Evolutionary conservation across 2,797 vertebrate genomes (phyloP).

Genomic region (Decapterus maruadsi): DNA sequence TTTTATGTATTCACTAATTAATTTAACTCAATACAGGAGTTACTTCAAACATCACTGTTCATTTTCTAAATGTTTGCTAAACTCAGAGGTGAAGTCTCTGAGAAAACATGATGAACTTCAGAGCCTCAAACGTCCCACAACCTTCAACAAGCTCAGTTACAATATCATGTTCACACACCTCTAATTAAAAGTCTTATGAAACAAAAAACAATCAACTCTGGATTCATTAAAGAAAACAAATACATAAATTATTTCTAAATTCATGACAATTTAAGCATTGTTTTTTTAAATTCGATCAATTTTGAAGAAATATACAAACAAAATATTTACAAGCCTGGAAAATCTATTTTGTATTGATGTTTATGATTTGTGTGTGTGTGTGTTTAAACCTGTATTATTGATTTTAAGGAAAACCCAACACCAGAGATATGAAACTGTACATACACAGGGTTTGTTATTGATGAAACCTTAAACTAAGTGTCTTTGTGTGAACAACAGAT

Average conservation of each 20-base stretch:
- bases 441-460: neutral
- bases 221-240: neutral
- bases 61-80: neutral
- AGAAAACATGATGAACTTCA: too few relatives aligned
- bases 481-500: too few relatives aligned
- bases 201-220: neutral
- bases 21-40: neutral
- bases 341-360: neutral
- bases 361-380: neutral
- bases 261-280: neutral
- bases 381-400: neutral
- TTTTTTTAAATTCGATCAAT: neutral
- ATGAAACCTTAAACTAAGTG: neutral
- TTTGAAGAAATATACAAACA: neutral
- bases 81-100: neutral
- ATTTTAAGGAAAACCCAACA: constrained; percentile 1
- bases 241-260: neutral
- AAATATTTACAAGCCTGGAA: neutral
- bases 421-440: neutral
- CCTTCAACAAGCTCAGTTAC: neutral
- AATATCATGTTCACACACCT: neutral
- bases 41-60: neutral
- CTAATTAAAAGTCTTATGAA: neutral
- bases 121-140: neutral
- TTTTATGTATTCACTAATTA: too few relatives aligned